phyloP scores from a whole-genome alignment of 1,140 invertebrate species.

The Drosophila rufa region DNA sequence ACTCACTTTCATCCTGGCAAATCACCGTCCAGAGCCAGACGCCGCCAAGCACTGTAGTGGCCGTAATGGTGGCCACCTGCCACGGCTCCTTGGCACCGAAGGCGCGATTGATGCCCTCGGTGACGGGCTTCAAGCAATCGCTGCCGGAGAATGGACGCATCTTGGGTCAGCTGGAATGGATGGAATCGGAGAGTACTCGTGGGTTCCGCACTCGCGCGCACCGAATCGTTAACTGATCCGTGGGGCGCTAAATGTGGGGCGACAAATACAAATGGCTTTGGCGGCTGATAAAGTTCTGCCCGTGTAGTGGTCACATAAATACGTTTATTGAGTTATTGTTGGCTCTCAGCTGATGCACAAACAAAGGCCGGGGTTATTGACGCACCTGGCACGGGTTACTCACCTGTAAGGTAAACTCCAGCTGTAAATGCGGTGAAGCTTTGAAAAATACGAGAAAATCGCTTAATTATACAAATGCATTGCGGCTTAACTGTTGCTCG shows the following conservation, averaged over 20 bases:
- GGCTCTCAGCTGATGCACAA: slow-evolving; percentile 26
- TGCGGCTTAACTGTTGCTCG: slow-evolving; percentile 27
- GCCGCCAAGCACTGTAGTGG: slow-evolving; percentile 88
- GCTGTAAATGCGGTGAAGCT: slow-evolving; percentile 12
- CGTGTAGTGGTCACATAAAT: slow-evolving; percentile 24
- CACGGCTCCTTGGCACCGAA: slow-evolving; percentile 90
- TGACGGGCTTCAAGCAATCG: slow-evolving; percentile 67
- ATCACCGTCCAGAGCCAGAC: slow-evolving; percentile 91
- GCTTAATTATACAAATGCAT: slow-evolving; percentile 18
- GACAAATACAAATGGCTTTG: slow-evolving; percentile 57
- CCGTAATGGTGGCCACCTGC: slow-evolving; percentile 91
- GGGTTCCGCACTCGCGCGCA: slow-evolving; percentile 42
- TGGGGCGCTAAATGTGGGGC: slow-evolving; percentile 30
- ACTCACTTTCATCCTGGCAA: slow-evolving; percentile 90
- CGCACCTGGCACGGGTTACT: slow-evolving; percentile 27
- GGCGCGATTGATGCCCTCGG: slow-evolving; percentile 86
- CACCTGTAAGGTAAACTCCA: slow-evolving; percentile 20
- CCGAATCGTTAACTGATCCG: slow-evolving; percentile 49
- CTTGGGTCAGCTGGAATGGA: slow-evolving; percentile 43
- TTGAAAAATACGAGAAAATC: slow-evolving; percentile 7
- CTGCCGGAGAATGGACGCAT: slow-evolving; percentile 67
- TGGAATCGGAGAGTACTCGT: slow-evolving; percentile 10
- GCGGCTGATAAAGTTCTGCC: slow-evolving; percentile 57
- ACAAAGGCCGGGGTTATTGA: slow-evolving; percentile 29
- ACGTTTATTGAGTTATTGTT: background rate